Percentiles rank a stretch among this genome's conserved stretches.
These are phyloP conservation scores for Tetrapedia diversipes DNA, from an alignment of 2,888 invertebrate genomes.

Conservation along the genomic window DNA sequence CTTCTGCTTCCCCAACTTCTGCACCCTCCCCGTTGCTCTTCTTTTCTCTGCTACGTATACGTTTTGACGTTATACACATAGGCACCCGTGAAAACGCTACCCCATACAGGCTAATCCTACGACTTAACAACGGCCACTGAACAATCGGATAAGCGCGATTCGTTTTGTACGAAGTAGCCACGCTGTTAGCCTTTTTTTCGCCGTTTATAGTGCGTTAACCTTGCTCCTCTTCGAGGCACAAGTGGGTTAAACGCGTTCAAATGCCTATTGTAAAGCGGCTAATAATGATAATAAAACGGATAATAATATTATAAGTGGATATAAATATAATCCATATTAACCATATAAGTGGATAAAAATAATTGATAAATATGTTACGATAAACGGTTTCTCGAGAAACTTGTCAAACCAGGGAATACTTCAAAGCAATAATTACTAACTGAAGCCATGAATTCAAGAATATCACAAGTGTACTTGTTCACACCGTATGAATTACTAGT, in stretches of 20 bases:
- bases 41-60: constrained; percentile 60
- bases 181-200: constrained; percentile 11
- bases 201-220: background rate
- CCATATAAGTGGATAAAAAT: no score
- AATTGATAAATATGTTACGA: no score
- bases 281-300: no score
- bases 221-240: background rate
- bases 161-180: constrained; percentile 46
- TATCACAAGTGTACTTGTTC: no score
- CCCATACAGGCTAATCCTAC: constrained; percentile 69
- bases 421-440: no score
- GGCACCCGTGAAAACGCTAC: constrained; percentile 57
- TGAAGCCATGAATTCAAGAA: no score
- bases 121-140: constrained; percentile 73
- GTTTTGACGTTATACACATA: constrained; percentile 48
- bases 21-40: constrained; percentile 57
- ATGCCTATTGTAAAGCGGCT: no score
- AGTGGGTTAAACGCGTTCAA: background rate
- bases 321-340: no score
- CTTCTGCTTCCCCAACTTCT: constrained; percentile 52
- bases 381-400: no score
- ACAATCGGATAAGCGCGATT: constrained; percentile 72
- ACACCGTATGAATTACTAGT: no score
- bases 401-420: no score
- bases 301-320: no score